Base-by-base conservation (phyloP, 1,140 invertebrate genomes). In the Hermetia illucens region DNA sequence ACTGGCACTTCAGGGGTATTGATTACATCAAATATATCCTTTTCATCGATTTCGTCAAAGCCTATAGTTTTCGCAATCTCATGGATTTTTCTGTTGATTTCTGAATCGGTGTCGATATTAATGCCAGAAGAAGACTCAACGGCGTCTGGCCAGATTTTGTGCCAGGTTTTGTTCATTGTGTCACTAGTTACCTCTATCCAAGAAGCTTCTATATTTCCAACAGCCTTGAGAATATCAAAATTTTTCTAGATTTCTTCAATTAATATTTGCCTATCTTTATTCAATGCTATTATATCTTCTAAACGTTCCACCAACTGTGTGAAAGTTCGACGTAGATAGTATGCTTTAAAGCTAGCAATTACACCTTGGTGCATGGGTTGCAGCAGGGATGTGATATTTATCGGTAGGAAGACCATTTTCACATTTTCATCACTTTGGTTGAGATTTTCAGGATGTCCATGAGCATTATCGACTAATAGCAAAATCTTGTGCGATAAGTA, bases 321-420 rank as follows among this genome's bases (percentile, higher is more conserved):
- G 21, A 44, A 44, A 17, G 9, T 21, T 39, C 38, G 38, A 16
- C 49, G 47, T 30, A 52, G 44, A 42, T 60, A 60, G 48, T 51
- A 55, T 43, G 46, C 45, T 51, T 59, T 57, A 47, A 61, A 61
- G 42, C 44, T 53, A 21, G 48, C 39, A 38, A 55, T 53, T 32
- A 52, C 46, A 35, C 52, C 54, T 45, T 61, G 49, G 44, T 52
- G 46, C 45, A 58, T 53, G 24, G 58, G 57, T 50, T 62, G 54
- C 34, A 58, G 45, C 34, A 57, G 42, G 32, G 47, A 39, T 29
- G 51, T 59, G 31, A 47, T 55, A 39, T 60, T 58, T 31, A 47
- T 47, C 32, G 51, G 48, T 25, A 59, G 41, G 39, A 52, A 55
- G 30, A 45, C 43, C 33, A 55, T 44, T 46, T 46, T 37, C 4